These are phyloP conservation scores for Pyrocephalus nanus DNA, from an alignment of 2,797 vertebrate genomes.

Conservation along the genomic window DNA sequence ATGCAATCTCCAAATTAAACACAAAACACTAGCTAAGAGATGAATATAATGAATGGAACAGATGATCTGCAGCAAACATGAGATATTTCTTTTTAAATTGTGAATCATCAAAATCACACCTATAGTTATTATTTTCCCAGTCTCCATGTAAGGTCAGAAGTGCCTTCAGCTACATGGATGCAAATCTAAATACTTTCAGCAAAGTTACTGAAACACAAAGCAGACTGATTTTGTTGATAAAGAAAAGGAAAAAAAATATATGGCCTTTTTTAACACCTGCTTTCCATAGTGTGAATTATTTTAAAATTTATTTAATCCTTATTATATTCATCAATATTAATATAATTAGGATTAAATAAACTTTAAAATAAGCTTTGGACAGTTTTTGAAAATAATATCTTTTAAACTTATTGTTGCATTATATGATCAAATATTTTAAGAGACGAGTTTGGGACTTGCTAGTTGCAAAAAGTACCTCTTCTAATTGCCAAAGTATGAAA, in stretches of 20 bases:
- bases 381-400: neutral
- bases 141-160: slow-evolving; percentile 47
- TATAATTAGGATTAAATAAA: too few species aligned
- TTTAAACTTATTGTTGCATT: neutral
- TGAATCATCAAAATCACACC: slow-evolving; percentile 61
- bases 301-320: neutral
- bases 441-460: neutral
- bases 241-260: neutral
- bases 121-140: slow-evolving; percentile 58
- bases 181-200: slow-evolving; percentile 28
- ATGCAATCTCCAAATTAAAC: slow-evolving; percentile 71
- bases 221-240: slow-evolving; percentile 7
- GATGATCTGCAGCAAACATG: slow-evolving; percentile 72
- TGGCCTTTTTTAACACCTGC: slow-evolving; percentile 13
- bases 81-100: slow-evolving; percentile 63
- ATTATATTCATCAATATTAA: neutral
- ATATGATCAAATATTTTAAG: neutral
- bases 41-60: slow-evolving; percentile 70
- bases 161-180: slow-evolving; percentile 11
- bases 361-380: neutral
- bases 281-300: slow-evolving; percentile 9
- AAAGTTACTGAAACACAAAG: neutral
- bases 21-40: slow-evolving; percentile 62
- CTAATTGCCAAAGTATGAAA: neutral
- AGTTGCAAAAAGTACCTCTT: neutral